Evolutionary conservation across 2,113 vertebrate species (phyloP), one percentile per base, ranked within the genome.

Genomic region (Nycticorax nycticorax): DNA sequence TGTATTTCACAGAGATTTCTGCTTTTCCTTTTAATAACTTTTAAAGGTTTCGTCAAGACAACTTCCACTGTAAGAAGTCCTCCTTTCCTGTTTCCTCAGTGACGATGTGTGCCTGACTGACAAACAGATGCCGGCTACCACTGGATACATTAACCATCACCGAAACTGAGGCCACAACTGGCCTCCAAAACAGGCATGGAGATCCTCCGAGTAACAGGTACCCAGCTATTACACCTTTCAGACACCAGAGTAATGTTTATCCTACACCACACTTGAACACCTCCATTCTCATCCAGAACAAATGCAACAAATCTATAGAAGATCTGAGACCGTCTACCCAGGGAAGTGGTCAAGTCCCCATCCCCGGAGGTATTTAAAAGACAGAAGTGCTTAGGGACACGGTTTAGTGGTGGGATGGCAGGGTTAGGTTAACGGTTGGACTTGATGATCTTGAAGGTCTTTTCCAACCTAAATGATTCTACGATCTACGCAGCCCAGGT

Each of bases 211-310:
- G 41, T 24, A 74, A 93, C 3, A 77, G 2, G 0, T 32, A 67
- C 12, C 5, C 63, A 69, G 39, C 63, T 43, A 47, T 4, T 35
- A 48, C 10, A 33, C 21, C 59, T 80, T 30, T 57, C 72, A 73
- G 55, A 35, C 37, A 45, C 35, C 2, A 4, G 16, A 52, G 39
- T 30, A 24, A 60, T 0, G 0, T 73, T 88, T 48, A 83, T 21
- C 48, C 57, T 47, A 24, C 4, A 22, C 12, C 48, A 63, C 13
- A 8, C 32, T 7, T 26, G 11, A 78, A 75, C 0, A 0, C 17
- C 30, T 66, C 59, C 18, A 14, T 33, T 66, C 72, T 53, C 59
- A 74, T 19, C 14, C 63, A 74, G 50, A 30, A 52, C 33, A 80
- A 92, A 92, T 0, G 4, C 57, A 80, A 55, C 3, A 6, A 59